Conservation (phyloP, 2,113 vertebrate genomes). For the Tupaia tana region DNA sequence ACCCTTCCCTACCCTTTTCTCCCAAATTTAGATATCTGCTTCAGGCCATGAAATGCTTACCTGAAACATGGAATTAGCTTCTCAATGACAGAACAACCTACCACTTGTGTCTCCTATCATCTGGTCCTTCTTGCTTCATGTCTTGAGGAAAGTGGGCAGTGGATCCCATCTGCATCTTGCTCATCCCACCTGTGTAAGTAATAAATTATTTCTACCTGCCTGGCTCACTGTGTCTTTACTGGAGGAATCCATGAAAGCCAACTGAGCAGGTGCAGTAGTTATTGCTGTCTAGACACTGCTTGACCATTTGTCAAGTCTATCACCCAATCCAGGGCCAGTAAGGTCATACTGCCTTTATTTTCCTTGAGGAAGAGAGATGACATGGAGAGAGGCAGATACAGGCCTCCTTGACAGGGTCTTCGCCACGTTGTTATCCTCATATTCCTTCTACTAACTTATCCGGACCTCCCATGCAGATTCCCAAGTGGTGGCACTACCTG, state of each 20-base stretch:
- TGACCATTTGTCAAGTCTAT: neutral
- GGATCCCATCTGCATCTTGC: neutral
- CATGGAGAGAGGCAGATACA: too few relatives aligned
- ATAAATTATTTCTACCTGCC: neutral
- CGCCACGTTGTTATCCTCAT: too few relatives aligned
- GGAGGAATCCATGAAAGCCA: neutral
- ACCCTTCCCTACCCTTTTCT: too few relatives aligned
- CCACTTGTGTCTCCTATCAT: neutral
- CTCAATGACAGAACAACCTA: neutral
- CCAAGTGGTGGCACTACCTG: too few relatives aligned
- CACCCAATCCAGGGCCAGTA: rapidly evolving
- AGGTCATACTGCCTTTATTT: neutral
- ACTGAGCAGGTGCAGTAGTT: neutral
- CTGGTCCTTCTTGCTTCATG: neutral
- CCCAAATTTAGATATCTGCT: neutral
- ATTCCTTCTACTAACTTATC: too few relatives aligned
- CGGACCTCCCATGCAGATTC: too few relatives aligned
- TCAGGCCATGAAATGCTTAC: neutral
- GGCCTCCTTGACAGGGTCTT: too few relatives aligned
- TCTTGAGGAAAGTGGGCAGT: neutral
- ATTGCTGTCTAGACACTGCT: rapidly evolving
- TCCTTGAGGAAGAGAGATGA: too few relatives aligned
- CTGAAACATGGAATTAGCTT: neutral
- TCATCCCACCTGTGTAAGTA: neutral
- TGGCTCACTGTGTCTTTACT: neutral